Base-by-base conservation (phyloP, 1,140 invertebrate genomes). In the Drosophila virilis region DNA sequence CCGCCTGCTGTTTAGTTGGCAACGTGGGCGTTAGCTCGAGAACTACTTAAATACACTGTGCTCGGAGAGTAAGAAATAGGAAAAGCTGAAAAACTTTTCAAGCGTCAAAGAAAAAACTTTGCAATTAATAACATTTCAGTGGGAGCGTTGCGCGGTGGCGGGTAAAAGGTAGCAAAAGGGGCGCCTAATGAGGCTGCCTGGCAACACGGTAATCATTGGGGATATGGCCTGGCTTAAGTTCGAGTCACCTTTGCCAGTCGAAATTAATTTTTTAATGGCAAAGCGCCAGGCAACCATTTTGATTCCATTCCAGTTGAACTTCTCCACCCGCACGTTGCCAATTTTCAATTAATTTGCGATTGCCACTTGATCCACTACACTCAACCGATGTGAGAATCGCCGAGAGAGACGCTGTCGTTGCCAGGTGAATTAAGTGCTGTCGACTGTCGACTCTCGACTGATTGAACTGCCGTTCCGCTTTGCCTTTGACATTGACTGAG, bases 291-390 rank as follows among this genome's bases (percentile, higher is more conserved):
- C 42, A 4, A 57, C 15, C 58, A 35, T 57, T 71, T 64, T 22
- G 22, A 38, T 45, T 61, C 62, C 72, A 65, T 71, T 35, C 52
- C 33, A n/a, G 42, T 10, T 48, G 9, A 22, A 8, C 22, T 32
- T 10, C 6, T 4, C 33, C 46, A 6, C 35, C 32, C 15, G 13
- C 17, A n/a, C 54, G 15, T 13, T 45, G 58, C 9, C 46, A 61
- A 52, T 58, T 72, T 72, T 65, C 61, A 72, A 72, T 72, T 72
- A 72, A 60, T 70, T 70, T 70, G 50, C 38, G 59, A 66, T 84
- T 70, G 65, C 65, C 77, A 80, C 64, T 80, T 78, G 77, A 79
- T 61, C 33, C 33, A 37, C 38, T 42, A 17, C 37, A 32, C 43
- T 40, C 13, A 13, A 7, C 9, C 10, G 15, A 15, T 45, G 57